Base-by-base conservation (phyloP, 2,888 invertebrate species). In the Stenoptilia bipunctidactyla region DNA sequence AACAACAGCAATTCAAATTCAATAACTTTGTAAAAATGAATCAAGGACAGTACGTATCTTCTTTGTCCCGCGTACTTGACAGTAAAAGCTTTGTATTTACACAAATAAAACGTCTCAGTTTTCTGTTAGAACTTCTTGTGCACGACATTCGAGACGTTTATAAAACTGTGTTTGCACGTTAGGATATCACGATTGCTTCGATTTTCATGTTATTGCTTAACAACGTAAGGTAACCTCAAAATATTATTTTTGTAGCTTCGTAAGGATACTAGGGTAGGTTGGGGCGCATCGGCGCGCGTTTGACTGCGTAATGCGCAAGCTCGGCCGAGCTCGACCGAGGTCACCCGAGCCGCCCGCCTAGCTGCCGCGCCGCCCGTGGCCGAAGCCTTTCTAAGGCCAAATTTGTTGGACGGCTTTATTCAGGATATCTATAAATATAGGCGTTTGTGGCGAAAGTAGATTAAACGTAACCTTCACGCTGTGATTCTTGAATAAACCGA, bases 31-130 rank as follows among this genome's bases (percentile, higher is more conserved):
- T 46, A 52, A 55, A n/a, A 65, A 66, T 61, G 62, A 53, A 66
- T 61, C 55, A 50, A 58, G 56, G 58, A 61, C 57, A 63, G 58
- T 61, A 62, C 20, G 55, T 63, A 66, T 71, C 66, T 75, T 69
- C 83, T 83, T 82, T 82, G 83, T 83, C 77, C 80, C 20, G 76
- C 74, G 77, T 76, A 80, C 80, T 77, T 72, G 77, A 77, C 58
- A 79, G 74, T 67, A 79, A 71, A 65, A 80, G 76, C 73, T 82
- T 80, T 66, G 80, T 82, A 79, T 82, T 80, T 72, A 83, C 79
- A 82, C 83, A 83, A 79, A 82, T 75, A 75, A 82, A 83, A 66
- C 80, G 75, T 72, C 77, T 71, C 58, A 80, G 61, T 69, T 83
- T 80, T 50, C 79, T 69, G 53, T 68, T 71, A 53, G 67, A 76